Evolutionary conservation across 2,888 invertebrate species (phyloP).

Genomic region (Leucophenga maculata): DNA sequence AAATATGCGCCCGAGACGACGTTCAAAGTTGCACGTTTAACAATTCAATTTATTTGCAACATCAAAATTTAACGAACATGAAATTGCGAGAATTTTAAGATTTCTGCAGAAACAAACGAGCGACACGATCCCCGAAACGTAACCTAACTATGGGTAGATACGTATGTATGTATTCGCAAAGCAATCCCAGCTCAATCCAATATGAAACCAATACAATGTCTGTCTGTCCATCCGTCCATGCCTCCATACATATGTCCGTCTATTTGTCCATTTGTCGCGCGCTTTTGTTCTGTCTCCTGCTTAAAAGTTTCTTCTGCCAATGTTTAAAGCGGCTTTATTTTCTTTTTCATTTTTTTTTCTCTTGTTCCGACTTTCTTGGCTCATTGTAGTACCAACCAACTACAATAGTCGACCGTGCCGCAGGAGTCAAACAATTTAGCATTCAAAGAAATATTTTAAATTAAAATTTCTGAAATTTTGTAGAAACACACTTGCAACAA

Average conservation of each 20-base stretch:
- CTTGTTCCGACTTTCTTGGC: conserved; percentile 24
- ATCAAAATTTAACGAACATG: conserved; percentile 71
- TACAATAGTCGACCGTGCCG: conserved; percentile 20
- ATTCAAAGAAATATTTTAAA: conserved; percentile 71
- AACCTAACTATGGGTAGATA: neutral
- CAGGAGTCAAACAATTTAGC: conserved; percentile 62
- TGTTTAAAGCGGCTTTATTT: conserved; percentile 28
- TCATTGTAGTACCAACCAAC: conserved; percentile 36
- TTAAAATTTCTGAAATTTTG: conserved; percentile 72
- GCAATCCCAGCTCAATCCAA: conserved; percentile 20
- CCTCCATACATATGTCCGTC: neutral
- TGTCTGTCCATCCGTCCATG: conserved; percentile 5
- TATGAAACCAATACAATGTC: conserved; percentile 18
- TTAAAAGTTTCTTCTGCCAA: conserved; percentile 49
- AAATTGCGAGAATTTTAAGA: conserved; percentile 73
- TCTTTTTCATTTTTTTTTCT: conserved; percentile 22
- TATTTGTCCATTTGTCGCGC: conserved; percentile 21
- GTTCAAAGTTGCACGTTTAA: conserved; percentile 69
- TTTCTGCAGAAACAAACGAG: conserved; percentile 73
- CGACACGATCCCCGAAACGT: conserved; percentile 66
- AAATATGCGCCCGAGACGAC: conserved; percentile 69
- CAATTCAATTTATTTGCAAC: conserved; percentile 71
- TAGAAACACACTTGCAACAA: conserved; percentile 28
- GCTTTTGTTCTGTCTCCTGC: conserved; percentile 22
- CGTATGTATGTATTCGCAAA: no score